phyloP scores from a whole-genome alignment of 2,797 vertebrate genomes.

The Chaunax sp. region DNA sequence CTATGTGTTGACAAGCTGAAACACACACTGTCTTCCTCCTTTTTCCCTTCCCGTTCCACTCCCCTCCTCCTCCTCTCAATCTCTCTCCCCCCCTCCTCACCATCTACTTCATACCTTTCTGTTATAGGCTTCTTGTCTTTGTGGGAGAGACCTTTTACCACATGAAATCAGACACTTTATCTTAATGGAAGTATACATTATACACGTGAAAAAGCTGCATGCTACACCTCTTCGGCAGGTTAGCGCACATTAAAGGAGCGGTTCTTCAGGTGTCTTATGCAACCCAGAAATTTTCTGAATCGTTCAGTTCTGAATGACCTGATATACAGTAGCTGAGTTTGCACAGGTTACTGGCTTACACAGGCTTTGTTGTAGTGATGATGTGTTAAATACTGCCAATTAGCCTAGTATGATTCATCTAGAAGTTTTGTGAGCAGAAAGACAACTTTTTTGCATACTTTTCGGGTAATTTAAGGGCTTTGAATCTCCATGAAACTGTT shows the following conservation, averaged over 20 bases:
- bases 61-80: conserved; percentile 11
- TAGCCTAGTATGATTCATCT: conserved; percentile 27
- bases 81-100: conserved; percentile 45
- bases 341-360: conserved; percentile 5
- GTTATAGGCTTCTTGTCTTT: conserved; percentile 13
- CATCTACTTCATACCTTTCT: conserved; percentile 47
- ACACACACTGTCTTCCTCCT: conserved; percentile 49
- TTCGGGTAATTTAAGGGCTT: conserved; percentile 45
- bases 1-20: conserved; percentile 64
- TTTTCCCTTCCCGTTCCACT: conserved; percentile 16
- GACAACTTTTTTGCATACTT: conserved; percentile 19
- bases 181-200: conserved; percentile 20
- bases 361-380: conserved; percentile 18
- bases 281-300: conserved; percentile 8
- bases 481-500: conserved; percentile 33
- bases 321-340: conserved; percentile 16
- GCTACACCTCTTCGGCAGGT: too few relatives aligned
- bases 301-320: conserved; percentile 23
- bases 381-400: conserved; percentile 36
- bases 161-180: conserved; percentile 41
- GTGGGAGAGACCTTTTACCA: conserved; percentile 45
- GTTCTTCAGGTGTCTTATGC: background rate
- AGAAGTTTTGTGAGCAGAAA: background rate
- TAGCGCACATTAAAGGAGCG: too few relatives aligned
- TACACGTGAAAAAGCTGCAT: conserved; percentile 42